These are phyloP conservation scores for Trididemnum clinides DNA, from an alignment of 23 tunicate genomes.

Conservation along the genomic window DNA sequence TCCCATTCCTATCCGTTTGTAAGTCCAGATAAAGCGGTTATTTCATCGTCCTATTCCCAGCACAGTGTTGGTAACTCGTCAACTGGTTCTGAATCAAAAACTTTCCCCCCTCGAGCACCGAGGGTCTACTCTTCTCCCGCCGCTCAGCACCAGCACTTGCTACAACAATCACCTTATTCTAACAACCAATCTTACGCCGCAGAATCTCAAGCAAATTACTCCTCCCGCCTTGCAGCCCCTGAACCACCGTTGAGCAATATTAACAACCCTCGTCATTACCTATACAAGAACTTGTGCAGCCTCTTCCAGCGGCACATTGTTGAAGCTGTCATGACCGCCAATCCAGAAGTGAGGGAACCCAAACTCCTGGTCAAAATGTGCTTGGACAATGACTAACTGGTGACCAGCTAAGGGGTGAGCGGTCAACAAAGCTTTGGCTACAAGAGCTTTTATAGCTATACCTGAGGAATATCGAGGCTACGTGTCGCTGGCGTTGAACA, in stretches of 20 bases:
- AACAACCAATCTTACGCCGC: neutral
- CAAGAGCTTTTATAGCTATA: too few species aligned
- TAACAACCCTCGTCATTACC: constrained; percentile 60
- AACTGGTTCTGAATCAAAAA: constrained; percentile 41
- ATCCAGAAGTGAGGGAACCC: constrained; percentile 66
- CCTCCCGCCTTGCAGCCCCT: constrained; percentile 1
- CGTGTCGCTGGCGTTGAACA: too few species aligned
- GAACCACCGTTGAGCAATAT: constrained; percentile 44
- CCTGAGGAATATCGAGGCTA: too few species aligned
- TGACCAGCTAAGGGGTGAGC: too few species aligned
- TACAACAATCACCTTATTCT: neutral
- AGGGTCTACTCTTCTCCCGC: constrained; percentile 5
- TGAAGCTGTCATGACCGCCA: constrained; percentile 49
- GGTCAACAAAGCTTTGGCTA: too few species aligned
- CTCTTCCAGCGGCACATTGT: constrained; percentile 66
- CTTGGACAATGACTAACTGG: constrained; percentile 26
- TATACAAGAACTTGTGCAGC: constrained; percentile 85
- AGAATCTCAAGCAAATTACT: neutral
- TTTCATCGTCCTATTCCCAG: neutral
- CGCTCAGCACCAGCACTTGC: neutral
- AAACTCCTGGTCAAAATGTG: constrained; percentile 70
- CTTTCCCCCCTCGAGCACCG: constrained; percentile 50
- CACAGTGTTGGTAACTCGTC: neutral
- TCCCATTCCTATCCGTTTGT: constrained; percentile 50
- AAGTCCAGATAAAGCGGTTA: neutral